Evolutionary conservation across 2,797 vertebrate genomes (phyloP).

Genomic region (Sebastes kiyomatsui): DNA sequence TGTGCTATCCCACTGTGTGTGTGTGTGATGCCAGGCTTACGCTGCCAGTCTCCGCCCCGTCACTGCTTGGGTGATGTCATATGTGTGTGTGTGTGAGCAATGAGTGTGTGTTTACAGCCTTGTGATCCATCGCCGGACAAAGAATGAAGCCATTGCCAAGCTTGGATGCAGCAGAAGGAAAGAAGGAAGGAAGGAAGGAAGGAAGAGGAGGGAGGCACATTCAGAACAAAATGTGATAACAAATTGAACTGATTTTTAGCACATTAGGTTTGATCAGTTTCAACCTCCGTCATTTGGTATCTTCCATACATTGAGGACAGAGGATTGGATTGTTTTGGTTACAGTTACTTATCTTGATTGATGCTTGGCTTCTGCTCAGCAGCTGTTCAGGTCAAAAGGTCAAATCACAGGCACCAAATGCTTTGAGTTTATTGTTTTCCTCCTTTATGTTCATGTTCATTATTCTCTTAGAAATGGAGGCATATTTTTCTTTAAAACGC

Average conservation of each 20-base stretch:
- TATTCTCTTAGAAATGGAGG: no score
- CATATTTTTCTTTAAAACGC: no score
- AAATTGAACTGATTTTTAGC: not conserved
- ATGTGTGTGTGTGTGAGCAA: conserved; percentile 21
- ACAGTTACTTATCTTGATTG: conserved; percentile 9
- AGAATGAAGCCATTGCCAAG: conserved; percentile 60
- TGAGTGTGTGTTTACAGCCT: conserved; percentile 25
- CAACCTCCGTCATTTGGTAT: not conserved
- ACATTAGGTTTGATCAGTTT: not conserved
- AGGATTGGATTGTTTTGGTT: conserved; percentile 36
- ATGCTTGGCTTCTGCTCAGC: conserved; percentile 9
- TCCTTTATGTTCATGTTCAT: not conserved
- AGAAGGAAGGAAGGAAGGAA: not conserved
- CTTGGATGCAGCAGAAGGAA: conserved; percentile 3
- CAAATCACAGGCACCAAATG: not conserved
- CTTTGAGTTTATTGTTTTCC: not conserved
- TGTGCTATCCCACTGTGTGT: conserved; percentile 14
- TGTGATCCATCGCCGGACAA: conserved; percentile 67
- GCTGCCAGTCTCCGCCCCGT: conserved; percentile 69
- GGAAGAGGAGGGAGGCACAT: not conserved
- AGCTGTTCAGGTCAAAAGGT: conserved; percentile 26
- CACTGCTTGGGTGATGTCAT: conserved; percentile 69
- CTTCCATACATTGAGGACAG: conserved; percentile 18
- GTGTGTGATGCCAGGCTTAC: conserved; percentile 52
- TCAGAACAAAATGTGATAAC: not conserved